These are phyloP conservation scores for Vidua chalybeata DNA, from an alignment of 2,113 vertebrate genomes.

Conservation along the genomic window DNA sequence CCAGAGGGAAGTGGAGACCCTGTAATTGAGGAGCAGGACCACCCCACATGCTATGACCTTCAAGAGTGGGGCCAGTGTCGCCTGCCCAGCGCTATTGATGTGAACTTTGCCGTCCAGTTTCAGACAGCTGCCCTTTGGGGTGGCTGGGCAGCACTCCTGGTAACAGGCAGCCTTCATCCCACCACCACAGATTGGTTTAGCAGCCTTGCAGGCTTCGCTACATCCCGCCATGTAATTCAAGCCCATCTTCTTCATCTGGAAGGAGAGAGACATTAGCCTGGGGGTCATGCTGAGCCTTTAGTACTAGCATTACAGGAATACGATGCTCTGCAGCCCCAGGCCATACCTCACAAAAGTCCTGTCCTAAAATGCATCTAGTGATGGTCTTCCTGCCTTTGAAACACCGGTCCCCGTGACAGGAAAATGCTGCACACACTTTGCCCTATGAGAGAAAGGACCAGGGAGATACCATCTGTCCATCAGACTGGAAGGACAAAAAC, in stretches of 20 bases:
- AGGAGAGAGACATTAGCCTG: background rate
- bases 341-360: constrained; percentile 80
- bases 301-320: rapidly evolving
- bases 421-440: constrained; percentile 74
- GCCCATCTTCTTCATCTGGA: constrained; percentile 75
- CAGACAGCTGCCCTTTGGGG: constrained; percentile 72
- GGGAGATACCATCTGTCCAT: background rate
- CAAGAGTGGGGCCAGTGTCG: background rate
- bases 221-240: constrained; percentile 71
- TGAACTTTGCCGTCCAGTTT: constrained; percentile 75
- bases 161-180: constrained; percentile 49
- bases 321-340: background rate
- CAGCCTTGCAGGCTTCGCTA: constrained; percentile 63
- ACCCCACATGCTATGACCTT: background rate
- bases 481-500: background rate
- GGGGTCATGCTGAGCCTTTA: background rate
- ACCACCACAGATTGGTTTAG: constrained; percentile 48
- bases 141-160: constrained; percentile 80
- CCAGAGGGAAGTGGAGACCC: background rate
- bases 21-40: background rate
- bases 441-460: constrained; percentile 54
- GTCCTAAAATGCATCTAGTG: constrained; percentile 22
- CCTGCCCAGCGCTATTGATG: constrained; percentile 41
- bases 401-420: constrained; percentile 54
- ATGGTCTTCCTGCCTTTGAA: constrained; percentile 58